Base-by-base conservation (phyloP, 64 coral and sea anemone species). In the Exaiptasia diaphana region DNA sequence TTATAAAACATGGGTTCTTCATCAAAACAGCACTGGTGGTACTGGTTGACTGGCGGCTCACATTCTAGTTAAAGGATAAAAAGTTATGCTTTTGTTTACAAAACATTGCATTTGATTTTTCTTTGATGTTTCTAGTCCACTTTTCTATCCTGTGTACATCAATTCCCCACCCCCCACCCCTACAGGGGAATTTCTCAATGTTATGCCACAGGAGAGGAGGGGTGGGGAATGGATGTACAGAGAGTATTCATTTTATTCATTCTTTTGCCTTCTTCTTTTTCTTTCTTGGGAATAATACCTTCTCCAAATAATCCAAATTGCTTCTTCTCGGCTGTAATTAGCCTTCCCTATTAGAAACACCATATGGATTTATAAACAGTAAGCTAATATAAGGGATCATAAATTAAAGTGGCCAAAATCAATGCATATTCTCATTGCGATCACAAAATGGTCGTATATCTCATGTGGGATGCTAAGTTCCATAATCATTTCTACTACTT, bases 21-120 rank as follows among this genome's bases (percentile, higher is more conserved):
- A 22, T 87, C 84, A 87, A 87, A 87, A 57, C 84, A 87, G 42
- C 84, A 87, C 37, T 87, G 73, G 68, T 74, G 57, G 70, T 64
- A 87, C 39, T 70, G 58, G 18, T 78, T 55, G 28, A 62, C 43
- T 52, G 84, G 84, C 33, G 62, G 72, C 3, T 41, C 29, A 45
- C 84, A 67, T 41, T 61, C 84, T 87, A 32, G 29, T 40, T 32
- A 36, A 20, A 41, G 27, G 4, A 38, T 27, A 61, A 4, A 1
- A 46, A 45, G 49, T 10, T 52, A 12, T 52, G 10, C 10, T 52
- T 52, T 12, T 12, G n/a, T 52, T 52, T 12, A 52, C n/a, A 10
- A 52, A 12, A 12, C n/a, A 12, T 52, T 10, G 10, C 49, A 52
- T 52, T 52, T 52, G 49, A 52, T n/a, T 52, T 52, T 12, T 52